A percentile compares a stretch with the other conserved stretches of the same genome.
Conservation (phyloP, 2,113 vertebrate species). For the Trinectes maculatus region DNA sequence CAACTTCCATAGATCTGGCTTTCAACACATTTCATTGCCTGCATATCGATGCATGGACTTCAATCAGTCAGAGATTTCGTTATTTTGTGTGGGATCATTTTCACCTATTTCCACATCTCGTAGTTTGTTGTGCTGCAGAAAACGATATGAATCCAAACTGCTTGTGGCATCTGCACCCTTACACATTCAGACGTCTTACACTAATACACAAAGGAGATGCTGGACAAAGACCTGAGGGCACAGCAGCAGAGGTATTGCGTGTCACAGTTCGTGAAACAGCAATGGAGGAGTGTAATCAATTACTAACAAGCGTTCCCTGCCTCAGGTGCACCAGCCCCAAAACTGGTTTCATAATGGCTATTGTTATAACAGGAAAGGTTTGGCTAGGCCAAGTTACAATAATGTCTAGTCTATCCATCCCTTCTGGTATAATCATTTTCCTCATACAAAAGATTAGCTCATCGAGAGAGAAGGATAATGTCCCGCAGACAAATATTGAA, state of each 20-base stretch:
- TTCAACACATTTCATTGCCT: neutral
- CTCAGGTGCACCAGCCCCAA: slow-evolving; percentile 29
- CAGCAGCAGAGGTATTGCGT: slow-evolving; percentile 39
- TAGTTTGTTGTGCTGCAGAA: neutral
- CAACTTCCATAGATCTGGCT: too few species aligned
- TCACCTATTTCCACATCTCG: neutral
- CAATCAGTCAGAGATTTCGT: too few species aligned
- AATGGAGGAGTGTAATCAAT: slow-evolving; percentile 42
- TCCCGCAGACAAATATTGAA: slow-evolving; percentile 21
- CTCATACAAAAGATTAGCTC: slow-evolving; percentile 36
- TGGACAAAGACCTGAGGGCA: slow-evolving; percentile 42
- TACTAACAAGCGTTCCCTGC: slow-evolving; percentile 34
- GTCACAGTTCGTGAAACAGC: slow-evolving; percentile 27
- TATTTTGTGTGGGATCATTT: neutral
- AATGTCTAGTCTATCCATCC: slow-evolving; percentile 21
- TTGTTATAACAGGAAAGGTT: slow-evolving; percentile 58
- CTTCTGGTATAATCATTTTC: slow-evolving; percentile 24
- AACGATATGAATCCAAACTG: neutral
- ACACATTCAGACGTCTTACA: neutral
- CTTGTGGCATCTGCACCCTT: neutral
- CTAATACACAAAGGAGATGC: slow-evolving; percentile 10
- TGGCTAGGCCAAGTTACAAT: slow-evolving; percentile 29
- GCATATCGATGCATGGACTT: neutral
- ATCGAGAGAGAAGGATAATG: slow-evolving; percentile 3
- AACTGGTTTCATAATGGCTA: slow-evolving; percentile 45